Conservation (phyloP, 2,113 vertebrate genomes). For the Myotis davidii region DNA sequence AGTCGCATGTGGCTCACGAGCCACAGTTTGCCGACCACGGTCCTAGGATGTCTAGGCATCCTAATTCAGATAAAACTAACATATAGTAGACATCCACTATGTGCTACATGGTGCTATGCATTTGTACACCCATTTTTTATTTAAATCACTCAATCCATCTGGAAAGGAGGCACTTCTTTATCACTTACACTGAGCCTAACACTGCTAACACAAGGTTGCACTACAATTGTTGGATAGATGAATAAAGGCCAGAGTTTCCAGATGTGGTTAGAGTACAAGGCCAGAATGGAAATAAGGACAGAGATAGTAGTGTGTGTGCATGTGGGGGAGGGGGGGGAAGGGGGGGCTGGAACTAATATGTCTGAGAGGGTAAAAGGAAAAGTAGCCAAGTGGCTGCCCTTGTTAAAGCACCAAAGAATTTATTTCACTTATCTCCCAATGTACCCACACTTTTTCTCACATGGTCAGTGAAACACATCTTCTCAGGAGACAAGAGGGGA, state of each 20-base stretch:
- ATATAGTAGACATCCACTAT: neutral
- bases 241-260: neutral
- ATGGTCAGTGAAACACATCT: neutral
- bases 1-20: too few species aligned
- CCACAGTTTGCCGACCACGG: too few species aligned
- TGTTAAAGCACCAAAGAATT: neutral
- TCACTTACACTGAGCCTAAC: neutral
- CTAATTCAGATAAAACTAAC: neutral
- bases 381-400: neutral
- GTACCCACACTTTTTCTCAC: neutral
- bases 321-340: neutral
- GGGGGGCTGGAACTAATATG: neutral
- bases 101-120: neutral
- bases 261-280: neutral
- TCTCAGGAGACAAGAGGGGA: neutral
- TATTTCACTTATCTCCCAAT: neutral
- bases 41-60: neutral
- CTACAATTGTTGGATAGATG: neutral
- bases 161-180: neutral
- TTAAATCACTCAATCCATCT: neutral
- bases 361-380: neutral
- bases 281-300: slow-evolving; percentile 28
- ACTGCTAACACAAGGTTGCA: neutral
- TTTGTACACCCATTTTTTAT: neutral
- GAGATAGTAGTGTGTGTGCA: neutral